Evolutionary conservation across 2,113 vertebrate genomes (phyloP), one percentile per base, ranked within the genome.

Genomic region (Pterocles gutturalis): DNA sequence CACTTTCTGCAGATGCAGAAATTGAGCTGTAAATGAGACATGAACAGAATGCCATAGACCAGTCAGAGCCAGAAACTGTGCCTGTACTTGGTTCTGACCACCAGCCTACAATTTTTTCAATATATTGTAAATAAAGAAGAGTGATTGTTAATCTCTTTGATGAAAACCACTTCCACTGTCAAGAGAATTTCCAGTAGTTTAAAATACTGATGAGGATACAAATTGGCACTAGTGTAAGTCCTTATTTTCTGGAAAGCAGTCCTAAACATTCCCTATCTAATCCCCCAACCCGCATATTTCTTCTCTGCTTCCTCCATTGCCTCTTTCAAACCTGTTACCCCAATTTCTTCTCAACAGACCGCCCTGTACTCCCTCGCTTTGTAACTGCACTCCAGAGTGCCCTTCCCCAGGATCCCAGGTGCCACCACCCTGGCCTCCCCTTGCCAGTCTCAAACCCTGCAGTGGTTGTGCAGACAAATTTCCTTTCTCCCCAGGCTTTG

Each of bases 1-100:
- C 31, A 43, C 79, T 92, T 73, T 80, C 71, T 90, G 87, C 91
- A 88, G 55, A 65, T 54, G 75, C 41, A 80, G 79, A 90, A 87
- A 60, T 67, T 16, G 79, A 86, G 41, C 58, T 88, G 91, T 83
- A 72, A 88, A 87, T 8, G 24, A 90, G 66, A 54, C 43, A 41
- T 28, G 38, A 86, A 69, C 20, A 48, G 70, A 79, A 57, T 34
- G 48, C 46, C 9, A 0, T 34, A 85, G 62, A 76, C 75, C 62
- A 60, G 57, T 64, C 81, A 57, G 66, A 90, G 57, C 38, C 73
- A 64, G 55, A 16, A 85, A 28, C 61, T 2, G 3, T 64, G 61
- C 6, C 71, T 79, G 11, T 62, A 57, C 58, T 58, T 76, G 26
- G 9, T 82, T 64, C 82, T 85, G 90, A 89, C 65, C 62, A 36